Percentiles rank a stretch among this genome's conserved stretches.
Evolutionary conservation across 2,888 invertebrate species (phyloP).

Genomic region (Diloba caeruleocephala): DNA sequence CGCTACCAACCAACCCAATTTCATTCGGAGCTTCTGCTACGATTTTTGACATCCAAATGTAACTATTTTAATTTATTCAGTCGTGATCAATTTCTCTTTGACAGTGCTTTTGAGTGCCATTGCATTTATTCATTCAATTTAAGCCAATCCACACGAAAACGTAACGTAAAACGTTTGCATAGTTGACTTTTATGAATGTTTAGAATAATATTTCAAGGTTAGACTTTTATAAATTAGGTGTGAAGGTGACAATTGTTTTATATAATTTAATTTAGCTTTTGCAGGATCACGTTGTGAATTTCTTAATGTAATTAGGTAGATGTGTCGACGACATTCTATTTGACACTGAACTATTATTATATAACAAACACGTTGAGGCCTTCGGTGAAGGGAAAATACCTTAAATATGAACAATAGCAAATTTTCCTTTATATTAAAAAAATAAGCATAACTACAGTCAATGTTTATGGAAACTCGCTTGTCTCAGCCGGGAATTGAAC

Average conservation of each 20-base stretch:
- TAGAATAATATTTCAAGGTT: slow-evolving; percentile 2
- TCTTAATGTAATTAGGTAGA: slow-evolving; percentile 12
- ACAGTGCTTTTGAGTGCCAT: slow-evolving; percentile 15
- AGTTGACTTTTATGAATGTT: slow-evolving; percentile 14
- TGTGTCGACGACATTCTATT: too few species aligned
- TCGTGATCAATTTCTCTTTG: slow-evolving; percentile 30
- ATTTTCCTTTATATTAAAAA: too few species aligned
- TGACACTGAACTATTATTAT: too few species aligned
- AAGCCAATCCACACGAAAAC: slow-evolving; percentile 25
- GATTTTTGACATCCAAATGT: slow-evolving; percentile 21
- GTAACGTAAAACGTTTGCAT: slow-evolving; percentile 24
- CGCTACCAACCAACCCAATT: slow-evolving; percentile 39
- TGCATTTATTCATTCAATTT: slow-evolving; percentile 51
- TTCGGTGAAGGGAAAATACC: too few species aligned
- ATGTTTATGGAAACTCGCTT: too few species aligned
- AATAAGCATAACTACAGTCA: too few species aligned
- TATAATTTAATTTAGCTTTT: slow-evolving; percentile 3
- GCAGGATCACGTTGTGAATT: background rate
- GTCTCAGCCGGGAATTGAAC: too few species aligned
- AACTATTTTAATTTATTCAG: slow-evolving; percentile 36
- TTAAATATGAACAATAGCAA: too few species aligned
- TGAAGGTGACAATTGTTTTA: background rate
- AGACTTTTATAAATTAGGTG: slow-evolving; percentile 13
- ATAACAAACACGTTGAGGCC: too few species aligned
- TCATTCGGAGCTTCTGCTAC: slow-evolving; percentile 10